These are phyloP conservation scores for Aselliscus stoliczkanus DNA, from an alignment of 2,797 vertebrate species.

Conservation along the genomic window DNA sequence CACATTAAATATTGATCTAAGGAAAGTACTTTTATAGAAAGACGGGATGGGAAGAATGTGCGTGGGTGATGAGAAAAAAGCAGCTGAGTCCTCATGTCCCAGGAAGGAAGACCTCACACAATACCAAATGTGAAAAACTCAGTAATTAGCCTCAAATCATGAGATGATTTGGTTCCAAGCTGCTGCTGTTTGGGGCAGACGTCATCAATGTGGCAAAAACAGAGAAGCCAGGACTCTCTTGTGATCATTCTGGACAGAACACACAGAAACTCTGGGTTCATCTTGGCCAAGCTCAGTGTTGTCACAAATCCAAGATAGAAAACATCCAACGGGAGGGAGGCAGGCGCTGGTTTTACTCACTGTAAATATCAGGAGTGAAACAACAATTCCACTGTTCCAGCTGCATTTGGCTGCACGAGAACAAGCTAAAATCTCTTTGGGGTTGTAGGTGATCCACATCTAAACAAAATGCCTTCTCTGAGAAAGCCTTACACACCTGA, in stretches of 20 bases:
- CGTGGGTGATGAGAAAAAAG: background rate
- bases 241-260: background rate
- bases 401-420: background rate
- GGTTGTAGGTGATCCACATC: no score
- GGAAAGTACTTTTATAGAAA: background rate
- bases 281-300: background rate
- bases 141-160: background rate
- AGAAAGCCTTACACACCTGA: background rate
- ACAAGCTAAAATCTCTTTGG: background rate
- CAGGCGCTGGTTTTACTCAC: background rate
- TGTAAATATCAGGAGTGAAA: no score
- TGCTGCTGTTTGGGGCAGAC: background rate
- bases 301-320: background rate
- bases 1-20: background rate
- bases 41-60: background rate
- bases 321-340: background rate
- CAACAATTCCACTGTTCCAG: background rate
- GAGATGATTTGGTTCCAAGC: background rate
- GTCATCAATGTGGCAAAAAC: background rate
- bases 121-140: background rate
- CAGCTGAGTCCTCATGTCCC: background rate
- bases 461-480: background rate
- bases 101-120: background rate
- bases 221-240: background rate
- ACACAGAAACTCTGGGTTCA: background rate